A percentile compares a stretch with the other conserved stretches of the same genome.
Conservation (phyloP, 1,140 invertebrate species). For the Magallana gigas region DNA sequence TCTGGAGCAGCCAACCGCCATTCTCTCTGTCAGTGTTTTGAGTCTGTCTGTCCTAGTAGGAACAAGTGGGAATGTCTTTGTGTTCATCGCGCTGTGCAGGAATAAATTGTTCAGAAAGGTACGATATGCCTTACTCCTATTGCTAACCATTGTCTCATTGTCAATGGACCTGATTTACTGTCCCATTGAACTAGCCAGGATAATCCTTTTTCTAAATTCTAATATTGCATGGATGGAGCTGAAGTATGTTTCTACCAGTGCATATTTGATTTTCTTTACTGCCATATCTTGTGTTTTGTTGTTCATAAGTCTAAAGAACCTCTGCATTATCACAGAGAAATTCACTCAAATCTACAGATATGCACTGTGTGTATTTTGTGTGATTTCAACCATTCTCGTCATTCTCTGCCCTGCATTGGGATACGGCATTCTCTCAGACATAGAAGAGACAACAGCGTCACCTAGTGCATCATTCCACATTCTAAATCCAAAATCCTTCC, state of each 20-base stretch:
- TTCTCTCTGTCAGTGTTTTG: slow-evolving; percentile 68
- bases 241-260: slow-evolving; percentile 61
- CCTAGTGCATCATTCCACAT: slow-evolving; percentile 43
- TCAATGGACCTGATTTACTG: slow-evolving; percentile 69
- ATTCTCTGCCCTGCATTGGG: slow-evolving; percentile 45
- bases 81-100: slow-evolving; percentile 65
- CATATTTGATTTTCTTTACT: slow-evolving; percentile 68
- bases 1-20: slow-evolving; percentile 70
- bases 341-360: slow-evolving; percentile 30
- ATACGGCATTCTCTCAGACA: slow-evolving; percentile 51
- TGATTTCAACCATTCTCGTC: slow-evolving; percentile 29
- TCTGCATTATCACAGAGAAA: slow-evolving; percentile 52
- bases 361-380: slow-evolving; percentile 33
- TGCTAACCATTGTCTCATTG: slow-evolving; percentile 67
- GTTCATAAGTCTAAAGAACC: slow-evolving; percentile 60
- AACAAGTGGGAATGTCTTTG: slow-evolving; percentile 66
- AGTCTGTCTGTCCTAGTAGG: slow-evolving; percentile 67
- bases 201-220: slow-evolving; percentile 65
- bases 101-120: slow-evolving; percentile 61
- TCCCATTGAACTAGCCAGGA: slow-evolving; percentile 70
- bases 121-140: slow-evolving; percentile 66
- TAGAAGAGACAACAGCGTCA: not conserved
- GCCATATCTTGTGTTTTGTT: slow-evolving; percentile 59
- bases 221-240: slow-evolving; percentile 51
- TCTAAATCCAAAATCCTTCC: slow-evolving; percentile 48